Base-by-base conservation (phyloP, 2,113 vertebrate species). In the Urocolius indicus region DNA sequence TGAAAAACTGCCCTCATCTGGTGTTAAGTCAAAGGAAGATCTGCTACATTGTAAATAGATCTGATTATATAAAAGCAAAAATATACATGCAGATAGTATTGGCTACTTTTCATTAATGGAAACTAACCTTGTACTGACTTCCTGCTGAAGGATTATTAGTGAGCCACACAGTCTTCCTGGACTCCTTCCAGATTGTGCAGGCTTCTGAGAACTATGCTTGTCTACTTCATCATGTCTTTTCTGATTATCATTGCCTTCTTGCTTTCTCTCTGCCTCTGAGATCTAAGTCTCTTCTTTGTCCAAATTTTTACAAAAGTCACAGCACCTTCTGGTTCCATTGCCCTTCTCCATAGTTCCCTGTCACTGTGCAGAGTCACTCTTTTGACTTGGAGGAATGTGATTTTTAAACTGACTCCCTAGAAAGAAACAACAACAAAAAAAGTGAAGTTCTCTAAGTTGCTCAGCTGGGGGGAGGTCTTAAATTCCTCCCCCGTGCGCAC, bases 361-460 rank as follows among this genome's bases (percentile, higher is more conserved):
- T 5, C 11, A 2, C n/a, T 82, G 17, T 15, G 32, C 0, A 0
- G 23, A 78, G 48, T 34, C 13, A 19, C 2, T 57, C 20, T 74
- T 61, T 41, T 68, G 22, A 49, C 57, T 62, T 78, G 7, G 9
- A 69, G 36, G n/a, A 80, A 73, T 7, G 9, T 89, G 27, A 18
- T 12, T 84, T 91, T 93, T 67, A 72, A 91, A 75, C 13, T 20
- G 61, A 10, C 19, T 38, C 14, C 13, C 22, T 72, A 21, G 36
- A 41, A 41, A 41, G 21, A 46, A 24, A 34, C 9, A 57, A 49
- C n/a, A n/a, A n/a, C n/a, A 52, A 23, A 52, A 73, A 78, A 87
- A 48, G 36, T n/a, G 11, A 79, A 69, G 17, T 16, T 52, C 46
- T 83, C 62, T 10, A 36, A 45, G 10, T 51, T 81, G 8, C 38